Evolutionary conservation across 2,797 vertebrate genomes (phyloP), one percentile per base, ranked within the genome.

Genomic region (Morus bassanus): DNA sequence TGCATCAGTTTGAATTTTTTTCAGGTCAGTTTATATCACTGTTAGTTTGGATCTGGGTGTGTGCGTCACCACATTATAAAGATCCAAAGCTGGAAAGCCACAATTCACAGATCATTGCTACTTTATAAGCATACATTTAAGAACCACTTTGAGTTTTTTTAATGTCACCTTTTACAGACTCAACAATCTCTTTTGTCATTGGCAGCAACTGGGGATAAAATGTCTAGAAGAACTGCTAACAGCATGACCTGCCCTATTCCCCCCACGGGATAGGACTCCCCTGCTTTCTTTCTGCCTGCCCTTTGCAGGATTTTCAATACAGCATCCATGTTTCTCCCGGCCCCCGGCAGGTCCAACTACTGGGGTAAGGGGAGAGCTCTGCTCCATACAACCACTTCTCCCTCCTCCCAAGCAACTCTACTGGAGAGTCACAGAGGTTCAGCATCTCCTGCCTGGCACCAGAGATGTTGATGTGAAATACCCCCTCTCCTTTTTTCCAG

Each of bases 241-340:
- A 74, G 13, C 41, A 33, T 1, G 6, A 64, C 37, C 46, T 60
- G 28, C 18, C 22, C 50, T 78, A 21, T 78, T 68, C 7, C 61
- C 7, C 7, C n/a, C 0, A 1, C 9, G 22, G 54, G 39, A 60
- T 0, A 31, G 51, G 61, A 70, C 25, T 48, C 74, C 61, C 31
- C 45, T 78, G 51, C 13, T 25, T 88, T 67, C 35, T 63, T 16
- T 68, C 43, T 75, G 37, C 35, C 61, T 53, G 33, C 39, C 37
- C 16, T 76, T 37, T 64, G 19, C 46, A 43, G 64, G 57, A 31
- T 53, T 85, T 76, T 56, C 51, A 25, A 2, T 9, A 30, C 8
- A 64, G 19, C 10, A 14, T 18, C 28, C 0, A 0, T 18, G 11
- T 63, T 77, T 43, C 45, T 76, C 21, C 69, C 48, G 65, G 13